These are phyloP conservation scores for Vulpes ferrilata DNA, from an alignment of 2,113 vertebrate species.

Conservation along the genomic window DNA sequence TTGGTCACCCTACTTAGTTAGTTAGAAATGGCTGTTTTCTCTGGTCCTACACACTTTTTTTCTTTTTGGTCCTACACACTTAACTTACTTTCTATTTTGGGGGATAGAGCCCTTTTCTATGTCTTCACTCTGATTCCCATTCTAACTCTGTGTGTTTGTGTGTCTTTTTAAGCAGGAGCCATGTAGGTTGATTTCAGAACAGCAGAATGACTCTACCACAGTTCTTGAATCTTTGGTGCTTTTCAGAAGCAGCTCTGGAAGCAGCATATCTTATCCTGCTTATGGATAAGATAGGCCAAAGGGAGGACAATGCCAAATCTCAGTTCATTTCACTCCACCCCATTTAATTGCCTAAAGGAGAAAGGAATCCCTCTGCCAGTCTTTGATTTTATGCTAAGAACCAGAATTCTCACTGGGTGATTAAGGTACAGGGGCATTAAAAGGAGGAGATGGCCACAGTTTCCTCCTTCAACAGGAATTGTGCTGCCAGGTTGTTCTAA, in stretches of 20 bases:
- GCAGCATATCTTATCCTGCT: background rate
- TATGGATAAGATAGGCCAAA: background rate
- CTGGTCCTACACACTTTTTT: background rate
- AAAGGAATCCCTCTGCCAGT: background rate
- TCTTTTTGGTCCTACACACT: background rate
- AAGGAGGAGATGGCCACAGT: background rate
- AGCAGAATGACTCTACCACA: background rate
- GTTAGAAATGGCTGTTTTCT: background rate
- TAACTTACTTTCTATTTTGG: constrained; percentile 40
- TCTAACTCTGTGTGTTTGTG: background rate
- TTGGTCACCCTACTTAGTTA: background rate
- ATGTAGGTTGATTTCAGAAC: background rate
- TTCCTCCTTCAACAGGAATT: background rate
- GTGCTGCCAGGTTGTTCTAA: constrained; percentile 2
- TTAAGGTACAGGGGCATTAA: background rate
- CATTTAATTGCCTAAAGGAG: background rate
- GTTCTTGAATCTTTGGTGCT: constrained; percentile 15
- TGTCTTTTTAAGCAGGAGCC: constrained; percentile 20
- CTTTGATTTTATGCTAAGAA: constrained; percentile 2
- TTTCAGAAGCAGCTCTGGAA: background rate
- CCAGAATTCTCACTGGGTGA: background rate
- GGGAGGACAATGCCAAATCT: background rate
- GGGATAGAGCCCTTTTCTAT: background rate
- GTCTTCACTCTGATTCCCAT: background rate
- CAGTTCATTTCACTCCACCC: background rate